These are phyloP conservation scores for Fulica atra DNA, from an alignment of 2,113 vertebrate species.

Conservation along the genomic window DNA sequence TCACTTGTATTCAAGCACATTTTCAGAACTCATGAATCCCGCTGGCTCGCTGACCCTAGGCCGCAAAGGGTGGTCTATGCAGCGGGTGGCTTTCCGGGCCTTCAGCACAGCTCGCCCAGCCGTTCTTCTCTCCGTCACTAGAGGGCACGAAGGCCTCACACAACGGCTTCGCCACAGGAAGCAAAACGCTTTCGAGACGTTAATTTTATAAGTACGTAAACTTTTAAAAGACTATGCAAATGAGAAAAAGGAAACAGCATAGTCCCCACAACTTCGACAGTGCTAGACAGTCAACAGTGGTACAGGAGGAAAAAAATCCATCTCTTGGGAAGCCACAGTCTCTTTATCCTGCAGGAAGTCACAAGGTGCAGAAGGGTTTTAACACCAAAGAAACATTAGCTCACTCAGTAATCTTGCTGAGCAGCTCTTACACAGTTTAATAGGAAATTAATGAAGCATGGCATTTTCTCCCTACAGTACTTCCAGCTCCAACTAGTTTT, in stretches of 20 bases:
- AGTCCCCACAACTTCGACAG: background rate
- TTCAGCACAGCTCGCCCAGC: background rate
- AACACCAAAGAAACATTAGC: background rate
- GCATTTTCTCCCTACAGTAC: background rate
- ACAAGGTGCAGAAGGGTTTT: background rate
- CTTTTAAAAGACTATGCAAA: too few relatives aligned
- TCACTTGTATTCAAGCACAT: background rate
- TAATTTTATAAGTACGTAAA: background rate
- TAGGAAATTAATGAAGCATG: background rate
- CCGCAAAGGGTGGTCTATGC: background rate
- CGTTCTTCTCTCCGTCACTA: background rate
- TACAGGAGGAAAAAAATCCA: background rate
- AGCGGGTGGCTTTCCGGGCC: background rate
- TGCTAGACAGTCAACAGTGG: background rate
- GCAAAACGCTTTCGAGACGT: rapidly evolving
- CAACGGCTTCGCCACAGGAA: background rate
- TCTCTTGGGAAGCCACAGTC: background rate
- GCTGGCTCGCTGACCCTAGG: background rate
- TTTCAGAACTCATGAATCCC: background rate
- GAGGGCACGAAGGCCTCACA: conserved; percentile 2
- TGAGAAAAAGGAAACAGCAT: background rate
- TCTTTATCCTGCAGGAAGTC: background rate
- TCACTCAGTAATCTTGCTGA: background rate
- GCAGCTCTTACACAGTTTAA: background rate
- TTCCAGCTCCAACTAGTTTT: background rate